Conservation (phyloP, 2,797 vertebrate species). For the Catamblyrhynchus diadema region DNA sequence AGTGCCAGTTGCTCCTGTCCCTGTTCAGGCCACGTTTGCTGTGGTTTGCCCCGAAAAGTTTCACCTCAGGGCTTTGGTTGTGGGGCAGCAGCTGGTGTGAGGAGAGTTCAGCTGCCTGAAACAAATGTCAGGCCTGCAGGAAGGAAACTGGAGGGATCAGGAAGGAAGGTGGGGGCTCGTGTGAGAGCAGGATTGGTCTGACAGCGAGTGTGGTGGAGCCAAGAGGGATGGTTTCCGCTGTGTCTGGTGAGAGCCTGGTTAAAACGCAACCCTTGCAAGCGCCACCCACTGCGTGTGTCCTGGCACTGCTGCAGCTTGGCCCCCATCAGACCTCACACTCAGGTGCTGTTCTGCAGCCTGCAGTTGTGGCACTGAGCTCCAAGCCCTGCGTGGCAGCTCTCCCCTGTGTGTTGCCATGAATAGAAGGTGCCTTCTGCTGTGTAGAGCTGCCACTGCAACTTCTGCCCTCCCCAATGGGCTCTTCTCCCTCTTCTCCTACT, state of each 20-base stretch:
- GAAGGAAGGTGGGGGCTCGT: not conserved
- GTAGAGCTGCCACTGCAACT: not conserved
- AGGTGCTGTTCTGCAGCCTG: not conserved
- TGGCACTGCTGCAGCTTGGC: not conserved
- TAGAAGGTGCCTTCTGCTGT: not conserved
- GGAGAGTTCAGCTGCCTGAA: not conserved
- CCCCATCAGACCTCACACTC: not conserved
- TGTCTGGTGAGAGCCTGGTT: not conserved
- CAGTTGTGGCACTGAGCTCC: rapidly evolving
- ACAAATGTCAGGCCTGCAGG: not conserved
- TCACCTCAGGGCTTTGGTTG: not conserved
- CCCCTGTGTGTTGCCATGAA: rapidly evolving
- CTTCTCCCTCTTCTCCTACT: not conserved
- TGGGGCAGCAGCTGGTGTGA: not conserved
- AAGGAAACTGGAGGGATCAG: not conserved
- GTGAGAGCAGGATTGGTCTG: not conserved
- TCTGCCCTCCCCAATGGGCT: rapidly evolving
- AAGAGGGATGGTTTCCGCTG: not conserved
- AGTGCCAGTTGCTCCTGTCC: not conserved
- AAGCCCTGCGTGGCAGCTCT: rapidly evolving
- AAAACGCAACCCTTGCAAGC: not conserved
- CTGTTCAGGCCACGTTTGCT: rapidly evolving
- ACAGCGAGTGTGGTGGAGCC: not conserved
- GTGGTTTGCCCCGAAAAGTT: rapidly evolving
- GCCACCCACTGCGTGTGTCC: not conserved